Percentiles rank a stretch among this genome's conserved stretches.
Conservation (phyloP, 2,797 vertebrate genomes). For the Poeciliopsis gracilis region DNA sequence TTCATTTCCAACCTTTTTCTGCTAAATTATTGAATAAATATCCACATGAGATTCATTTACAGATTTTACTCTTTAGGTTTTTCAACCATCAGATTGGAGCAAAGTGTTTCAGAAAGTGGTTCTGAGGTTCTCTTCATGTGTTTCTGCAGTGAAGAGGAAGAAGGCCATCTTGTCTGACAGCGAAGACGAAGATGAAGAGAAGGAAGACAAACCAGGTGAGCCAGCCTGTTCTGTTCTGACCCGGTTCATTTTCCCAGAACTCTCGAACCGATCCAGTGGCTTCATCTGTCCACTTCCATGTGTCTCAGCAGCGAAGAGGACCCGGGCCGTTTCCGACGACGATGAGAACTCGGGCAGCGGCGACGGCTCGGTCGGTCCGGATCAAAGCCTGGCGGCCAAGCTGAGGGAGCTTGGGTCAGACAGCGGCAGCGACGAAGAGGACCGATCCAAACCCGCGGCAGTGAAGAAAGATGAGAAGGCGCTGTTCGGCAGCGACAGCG, state of each 20-base stretch:
- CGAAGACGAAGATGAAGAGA: slow-evolving; percentile 85
- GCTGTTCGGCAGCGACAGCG: slow-evolving; percentile 96
- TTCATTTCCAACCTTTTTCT: neutral
- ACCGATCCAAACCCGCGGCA: slow-evolving; percentile 54
- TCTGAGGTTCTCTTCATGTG: neutral
- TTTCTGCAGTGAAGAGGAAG: slow-evolving; percentile 87
- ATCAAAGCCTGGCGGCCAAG: slow-evolving; percentile 79
- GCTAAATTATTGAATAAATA: neutral
- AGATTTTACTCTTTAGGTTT: neutral
- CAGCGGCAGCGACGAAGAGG: slow-evolving; percentile 87
- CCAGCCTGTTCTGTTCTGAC: neutral
- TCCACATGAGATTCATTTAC: neutral
- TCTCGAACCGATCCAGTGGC: neutral
- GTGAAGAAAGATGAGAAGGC: slow-evolving; percentile 89
- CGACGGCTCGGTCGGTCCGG: slow-evolving; percentile 61
- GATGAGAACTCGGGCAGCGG: slow-evolving; percentile 89
- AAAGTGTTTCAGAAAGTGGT: neutral
- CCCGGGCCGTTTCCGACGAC: slow-evolving; percentile 86
- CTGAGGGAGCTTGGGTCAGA: slow-evolving; percentile 85
- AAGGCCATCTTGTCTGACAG: slow-evolving; percentile 92
- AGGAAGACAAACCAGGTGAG: slow-evolving; percentile 66
- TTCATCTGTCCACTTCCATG: neutral
- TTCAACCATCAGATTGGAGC: neutral
- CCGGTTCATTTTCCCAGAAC: neutral
- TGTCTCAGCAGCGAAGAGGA: slow-evolving; percentile 84